Evolutionary conservation across 1,140 invertebrate genomes (phyloP).

Genomic region (Dinoponera quadriceps): DNA sequence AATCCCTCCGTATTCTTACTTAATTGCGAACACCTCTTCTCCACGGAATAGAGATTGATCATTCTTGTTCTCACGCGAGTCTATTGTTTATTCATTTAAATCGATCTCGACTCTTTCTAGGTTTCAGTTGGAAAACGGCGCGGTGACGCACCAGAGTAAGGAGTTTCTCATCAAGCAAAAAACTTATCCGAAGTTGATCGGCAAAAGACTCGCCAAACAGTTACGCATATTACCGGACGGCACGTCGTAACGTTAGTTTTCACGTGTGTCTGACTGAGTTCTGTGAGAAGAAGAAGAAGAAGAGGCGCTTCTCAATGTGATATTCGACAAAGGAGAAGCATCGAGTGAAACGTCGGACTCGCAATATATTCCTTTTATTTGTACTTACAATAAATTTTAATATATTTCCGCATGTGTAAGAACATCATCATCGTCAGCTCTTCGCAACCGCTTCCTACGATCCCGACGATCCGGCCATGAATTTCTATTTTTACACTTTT

Average conservation of each 20-base stretch:
- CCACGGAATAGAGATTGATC: background rate
- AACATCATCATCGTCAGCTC: background rate
- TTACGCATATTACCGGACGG: constrained; percentile 81
- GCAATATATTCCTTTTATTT: constrained; percentile 14
- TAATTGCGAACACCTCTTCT: background rate
- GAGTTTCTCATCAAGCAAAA: constrained; percentile 95
- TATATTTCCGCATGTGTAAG: background rate
- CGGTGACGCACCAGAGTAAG: constrained; percentile 96
- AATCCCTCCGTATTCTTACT: background rate
- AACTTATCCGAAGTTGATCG: constrained; percentile 93
- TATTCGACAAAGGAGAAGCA: too few relatives aligned
- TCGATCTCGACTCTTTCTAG: too few relatives aligned
- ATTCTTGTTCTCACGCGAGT: background rate
- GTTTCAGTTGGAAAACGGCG: constrained; percentile 95
- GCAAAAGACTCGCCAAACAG: constrained; percentile 90
- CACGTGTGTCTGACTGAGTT: constrained; percentile 8
- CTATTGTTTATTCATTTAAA: too few relatives aligned
- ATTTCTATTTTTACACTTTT: constrained; percentile 24
- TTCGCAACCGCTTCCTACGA: background rate
- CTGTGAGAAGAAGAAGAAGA: constrained; percentile 23
- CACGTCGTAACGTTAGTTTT: constrained; percentile 66
- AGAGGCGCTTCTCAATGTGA: constrained; percentile 16
- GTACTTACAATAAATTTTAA: constrained; percentile 46
- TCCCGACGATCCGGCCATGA: background rate
- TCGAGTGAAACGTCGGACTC: too few relatives aligned